A percentile compares a stretch with the other conserved stretches of the same genome.
Evolutionary conservation across 2,888 invertebrate species (phyloP).

Genomic region (Athalia rosae): DNA sequence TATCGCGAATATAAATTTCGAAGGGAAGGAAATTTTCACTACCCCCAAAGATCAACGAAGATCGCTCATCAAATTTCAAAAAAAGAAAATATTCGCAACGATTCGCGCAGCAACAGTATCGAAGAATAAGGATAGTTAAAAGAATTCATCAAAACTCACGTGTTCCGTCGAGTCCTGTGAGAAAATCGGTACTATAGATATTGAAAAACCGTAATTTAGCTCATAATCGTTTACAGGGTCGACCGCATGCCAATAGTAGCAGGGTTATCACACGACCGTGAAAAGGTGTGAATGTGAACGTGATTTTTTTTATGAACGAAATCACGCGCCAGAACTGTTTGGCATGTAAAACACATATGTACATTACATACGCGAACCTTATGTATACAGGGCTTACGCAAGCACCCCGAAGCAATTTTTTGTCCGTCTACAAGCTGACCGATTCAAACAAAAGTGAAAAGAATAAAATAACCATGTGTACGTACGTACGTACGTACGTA

Average conservation of each 20-base stretch:
- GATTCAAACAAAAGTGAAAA: constrained; percentile 10
- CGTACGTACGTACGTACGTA: too few relatives aligned
- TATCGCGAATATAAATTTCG: too few relatives aligned
- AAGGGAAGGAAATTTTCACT: too few relatives aligned
- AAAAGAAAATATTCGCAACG: background rate
- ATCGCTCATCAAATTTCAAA: background rate
- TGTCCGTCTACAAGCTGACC: constrained; percentile 36
- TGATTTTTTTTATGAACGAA: constrained; percentile 28
- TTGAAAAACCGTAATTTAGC: too few relatives aligned
- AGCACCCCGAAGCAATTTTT: constrained; percentile 32
- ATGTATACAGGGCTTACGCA: background rate
- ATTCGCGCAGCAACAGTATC: too few relatives aligned
- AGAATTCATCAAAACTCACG: constrained; percentile 75
- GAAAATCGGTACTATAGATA: too few relatives aligned
- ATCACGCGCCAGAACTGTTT: constrained; percentile 10
- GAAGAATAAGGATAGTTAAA: too few relatives aligned
- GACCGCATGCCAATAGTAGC: too few relatives aligned
- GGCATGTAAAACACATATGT: background rate
- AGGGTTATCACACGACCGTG: too few relatives aligned
- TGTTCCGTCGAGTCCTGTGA: constrained; percentile 50
- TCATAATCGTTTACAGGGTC: background rate
- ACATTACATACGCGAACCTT: too few relatives aligned
- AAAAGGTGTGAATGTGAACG: background rate
- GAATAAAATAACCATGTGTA: too few relatives aligned
- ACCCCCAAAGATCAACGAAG: too few relatives aligned